phyloP scores from a whole-genome alignment of 2,113 vertebrate species.

The Cairina moschata region DNA sequence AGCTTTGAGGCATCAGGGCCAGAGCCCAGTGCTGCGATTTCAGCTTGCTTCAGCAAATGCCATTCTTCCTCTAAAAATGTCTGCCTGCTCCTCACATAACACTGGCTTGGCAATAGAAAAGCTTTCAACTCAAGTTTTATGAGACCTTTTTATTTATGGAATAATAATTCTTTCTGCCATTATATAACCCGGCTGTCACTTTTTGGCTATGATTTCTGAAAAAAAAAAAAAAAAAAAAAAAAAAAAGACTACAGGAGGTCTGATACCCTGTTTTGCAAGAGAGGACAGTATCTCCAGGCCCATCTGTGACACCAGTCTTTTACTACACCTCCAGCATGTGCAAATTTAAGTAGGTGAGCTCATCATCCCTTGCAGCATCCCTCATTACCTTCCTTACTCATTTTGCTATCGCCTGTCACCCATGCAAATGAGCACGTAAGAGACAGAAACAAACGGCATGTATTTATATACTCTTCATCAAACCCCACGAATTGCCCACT shows the following conservation, averaged over 20 bases:
- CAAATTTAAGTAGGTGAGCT: neutral
- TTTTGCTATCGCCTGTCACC: neutral
- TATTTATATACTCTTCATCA: neutral
- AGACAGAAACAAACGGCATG: neutral
- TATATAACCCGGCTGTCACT: neutral
- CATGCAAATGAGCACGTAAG: neutral
- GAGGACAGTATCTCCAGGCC: fast-evolving
- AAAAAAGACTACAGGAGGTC: neutral
- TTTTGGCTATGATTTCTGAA: neutral
- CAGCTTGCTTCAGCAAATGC: slow-evolving; percentile 11
- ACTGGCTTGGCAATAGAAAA: neutral
- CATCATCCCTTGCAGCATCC: neutral
- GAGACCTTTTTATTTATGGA: neutral
- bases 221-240: neutral
- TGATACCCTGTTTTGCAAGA: neutral
- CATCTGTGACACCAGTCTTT: neutral
- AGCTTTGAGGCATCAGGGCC: neutral
- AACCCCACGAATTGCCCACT: neutral
- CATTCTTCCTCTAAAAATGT: neutral
- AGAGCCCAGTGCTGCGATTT: neutral
- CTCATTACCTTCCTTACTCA: neutral
- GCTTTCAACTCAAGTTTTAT: neutral
- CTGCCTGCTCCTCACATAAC: slow-evolving; percentile 11
- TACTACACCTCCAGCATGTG: fast-evolving
- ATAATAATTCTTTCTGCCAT: neutral